A percentile compares a stretch with the other conserved stretches of the same genome.
Conservation (phyloP, 2,797 vertebrate species). For the Discoglossus pictus region DNA sequence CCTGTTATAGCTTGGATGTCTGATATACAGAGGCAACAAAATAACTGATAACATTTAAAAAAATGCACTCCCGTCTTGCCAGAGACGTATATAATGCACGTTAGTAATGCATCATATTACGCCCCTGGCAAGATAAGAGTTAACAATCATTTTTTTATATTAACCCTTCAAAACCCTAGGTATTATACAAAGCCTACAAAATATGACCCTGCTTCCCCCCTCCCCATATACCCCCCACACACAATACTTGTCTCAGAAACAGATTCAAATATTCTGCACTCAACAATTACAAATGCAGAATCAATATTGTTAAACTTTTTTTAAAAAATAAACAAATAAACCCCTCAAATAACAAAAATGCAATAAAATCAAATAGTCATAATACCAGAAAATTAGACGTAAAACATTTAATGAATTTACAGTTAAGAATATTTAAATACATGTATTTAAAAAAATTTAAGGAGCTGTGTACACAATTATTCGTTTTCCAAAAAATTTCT, state of each 20-base stretch:
- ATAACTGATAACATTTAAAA: slow-evolving; percentile 49
- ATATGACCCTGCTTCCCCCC: slow-evolving; percentile 59
- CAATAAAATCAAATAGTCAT: slow-evolving; percentile 79
- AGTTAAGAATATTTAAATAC: slow-evolving; percentile 85
- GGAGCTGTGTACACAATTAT: slow-evolving; percentile 39
- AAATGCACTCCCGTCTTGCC: slow-evolving; percentile 35
- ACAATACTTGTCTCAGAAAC: slow-evolving; percentile 49
- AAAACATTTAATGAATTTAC: slow-evolving; percentile 82
- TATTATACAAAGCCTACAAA: slow-evolving; percentile 77
- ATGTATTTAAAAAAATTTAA: slow-evolving; percentile 67
- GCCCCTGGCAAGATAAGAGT: slow-evolving; percentile 14
- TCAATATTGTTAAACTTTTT: slow-evolving; percentile 48
- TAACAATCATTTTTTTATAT: slow-evolving; percentile 71
- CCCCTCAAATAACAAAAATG: no score
- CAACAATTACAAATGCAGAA: slow-evolving; percentile 76
- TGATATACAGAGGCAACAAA: slow-evolving; percentile 70
- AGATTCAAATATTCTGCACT: slow-evolving; percentile 57
- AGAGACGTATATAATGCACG: background rate
- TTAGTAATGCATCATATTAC: slow-evolving; percentile 11
- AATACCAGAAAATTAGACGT: slow-evolving; percentile 75
- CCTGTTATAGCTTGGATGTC: slow-evolving; percentile 76
- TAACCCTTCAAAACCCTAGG: slow-evolving; percentile 74
- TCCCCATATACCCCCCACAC: slow-evolving; percentile 53
- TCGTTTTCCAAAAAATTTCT: slow-evolving; percentile 47
- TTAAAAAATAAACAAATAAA: slow-evolving; percentile 52